Conservation (phyloP, 1,140 invertebrate species). For the Atta cephalotes region DNA sequence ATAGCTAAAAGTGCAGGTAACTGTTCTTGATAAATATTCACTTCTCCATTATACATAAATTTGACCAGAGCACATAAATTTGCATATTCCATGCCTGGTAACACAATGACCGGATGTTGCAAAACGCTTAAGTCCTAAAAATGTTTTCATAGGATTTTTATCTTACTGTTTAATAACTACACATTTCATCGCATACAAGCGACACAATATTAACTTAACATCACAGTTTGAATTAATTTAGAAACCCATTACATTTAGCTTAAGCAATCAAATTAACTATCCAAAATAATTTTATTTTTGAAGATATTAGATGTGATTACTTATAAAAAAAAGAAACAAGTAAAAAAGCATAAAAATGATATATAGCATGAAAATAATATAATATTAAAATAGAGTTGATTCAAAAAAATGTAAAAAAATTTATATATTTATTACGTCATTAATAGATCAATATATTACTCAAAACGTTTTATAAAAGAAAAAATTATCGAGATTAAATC, state of each 20-base stretch:
- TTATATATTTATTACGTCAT: background rate
- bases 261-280: slow-evolving; percentile 16
- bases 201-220: background rate
- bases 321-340: background rate
- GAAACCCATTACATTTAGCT: background rate
- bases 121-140: slow-evolving; percentile 89
- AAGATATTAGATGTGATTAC: background rate
- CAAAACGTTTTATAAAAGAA: too few species aligned
- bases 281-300: background rate
- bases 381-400: background rate
- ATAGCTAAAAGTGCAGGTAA: slow-evolving; percentile 93
- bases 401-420: background rate
- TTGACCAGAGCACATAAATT: slow-evolving; percentile 94
- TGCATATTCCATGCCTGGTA: slow-evolving; percentile 92
- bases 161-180: background rate
- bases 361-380: background rate
- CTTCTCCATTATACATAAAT: slow-evolving; percentile 97
- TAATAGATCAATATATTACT: background rate
- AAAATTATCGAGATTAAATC: too few species aligned
- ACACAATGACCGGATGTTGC: slow-evolving; percentile 93
- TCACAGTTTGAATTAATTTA: background rate
- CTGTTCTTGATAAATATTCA: slow-evolving; percentile 94
- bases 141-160: slow-evolving; percentile 42
- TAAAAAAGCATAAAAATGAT: background rate
- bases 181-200: background rate